Conservation (phyloP, 2,113 vertebrate species). For the Eira barbara region DNA sequence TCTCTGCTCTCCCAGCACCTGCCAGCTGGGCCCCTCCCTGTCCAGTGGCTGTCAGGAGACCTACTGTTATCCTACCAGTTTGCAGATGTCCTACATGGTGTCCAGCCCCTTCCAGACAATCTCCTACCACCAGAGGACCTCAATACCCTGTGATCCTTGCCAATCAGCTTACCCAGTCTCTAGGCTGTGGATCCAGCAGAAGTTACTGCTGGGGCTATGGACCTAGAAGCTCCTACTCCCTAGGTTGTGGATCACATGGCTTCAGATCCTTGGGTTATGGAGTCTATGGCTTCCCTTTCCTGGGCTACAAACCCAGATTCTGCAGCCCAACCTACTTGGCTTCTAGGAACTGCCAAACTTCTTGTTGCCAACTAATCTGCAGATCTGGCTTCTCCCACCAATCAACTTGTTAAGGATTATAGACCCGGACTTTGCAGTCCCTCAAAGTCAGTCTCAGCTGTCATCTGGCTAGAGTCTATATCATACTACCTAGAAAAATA, state of each 20-base stretch:
- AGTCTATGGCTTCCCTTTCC: neutral
- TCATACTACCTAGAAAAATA: neutral
- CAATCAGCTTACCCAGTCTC: fast-evolving
- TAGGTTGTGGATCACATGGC: neutral
- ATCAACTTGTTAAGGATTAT: neutral
- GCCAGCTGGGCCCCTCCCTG: neutral
- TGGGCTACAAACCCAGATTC: neutral
- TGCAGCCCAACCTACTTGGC: fast-evolving
- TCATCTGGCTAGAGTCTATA: neutral
- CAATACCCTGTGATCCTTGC: fast-evolving
- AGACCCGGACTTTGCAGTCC: neutral
- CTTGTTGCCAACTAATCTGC: neutral
- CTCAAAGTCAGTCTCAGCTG: neutral
- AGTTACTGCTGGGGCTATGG: neutral
- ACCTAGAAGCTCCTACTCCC: neutral
- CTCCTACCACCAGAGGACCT: fast-evolving
- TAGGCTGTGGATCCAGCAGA: neutral
- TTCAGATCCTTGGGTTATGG: neutral
- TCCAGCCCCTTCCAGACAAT: neutral
- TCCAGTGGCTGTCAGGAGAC: neutral
- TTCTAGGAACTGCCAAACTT: neutral
- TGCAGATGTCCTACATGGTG: neutral
- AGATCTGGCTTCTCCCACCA: neutral
- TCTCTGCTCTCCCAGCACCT: neutral
- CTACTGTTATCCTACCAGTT: neutral